Conservation (phyloP, 2,888 invertebrate species). For the Orchesellides sinensis region DNA sequence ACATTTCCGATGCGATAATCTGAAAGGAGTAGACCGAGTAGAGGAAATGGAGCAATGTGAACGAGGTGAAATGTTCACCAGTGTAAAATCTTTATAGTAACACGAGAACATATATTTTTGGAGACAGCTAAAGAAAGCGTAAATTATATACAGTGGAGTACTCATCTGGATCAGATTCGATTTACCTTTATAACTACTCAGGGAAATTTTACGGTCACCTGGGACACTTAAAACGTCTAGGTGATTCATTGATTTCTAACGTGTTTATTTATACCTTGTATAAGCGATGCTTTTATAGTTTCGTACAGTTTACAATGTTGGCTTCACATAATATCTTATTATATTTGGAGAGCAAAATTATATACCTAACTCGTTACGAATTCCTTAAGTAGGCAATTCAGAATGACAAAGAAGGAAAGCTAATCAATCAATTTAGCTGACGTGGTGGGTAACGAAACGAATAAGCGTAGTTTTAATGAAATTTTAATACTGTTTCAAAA, state of each 20-base stretch:
- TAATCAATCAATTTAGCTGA: no score
- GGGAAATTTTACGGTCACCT: conserved; percentile 66
- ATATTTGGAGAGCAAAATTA: background rate
- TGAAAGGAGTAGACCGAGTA: background rate
- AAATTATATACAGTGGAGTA: conserved; percentile 57
- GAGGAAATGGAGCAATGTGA: no score
- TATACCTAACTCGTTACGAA: background rate
- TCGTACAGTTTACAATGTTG: no score
- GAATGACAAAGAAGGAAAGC: no score
- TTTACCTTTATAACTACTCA: conserved; percentile 66
- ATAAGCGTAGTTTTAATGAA: no score
- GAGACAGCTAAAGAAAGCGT: conserved; percentile 36
- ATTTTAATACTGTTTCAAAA: no score
- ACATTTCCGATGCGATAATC: background rate
- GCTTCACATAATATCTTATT: no score
- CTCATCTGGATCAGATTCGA: conserved; percentile 65
- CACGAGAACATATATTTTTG: conserved; percentile 7
- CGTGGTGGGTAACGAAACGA: no score
- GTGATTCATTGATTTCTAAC: conserved; percentile 64
- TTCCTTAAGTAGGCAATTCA: no score
- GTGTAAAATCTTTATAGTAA: no score
- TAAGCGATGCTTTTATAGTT: no score
- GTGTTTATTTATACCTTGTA: no score
- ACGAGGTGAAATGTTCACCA: background rate
- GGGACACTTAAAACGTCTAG: conserved; percentile 62